Conservation (phyloP, 2,113 vertebrate genomes). For the Neolamprologus variostigma region DNA sequence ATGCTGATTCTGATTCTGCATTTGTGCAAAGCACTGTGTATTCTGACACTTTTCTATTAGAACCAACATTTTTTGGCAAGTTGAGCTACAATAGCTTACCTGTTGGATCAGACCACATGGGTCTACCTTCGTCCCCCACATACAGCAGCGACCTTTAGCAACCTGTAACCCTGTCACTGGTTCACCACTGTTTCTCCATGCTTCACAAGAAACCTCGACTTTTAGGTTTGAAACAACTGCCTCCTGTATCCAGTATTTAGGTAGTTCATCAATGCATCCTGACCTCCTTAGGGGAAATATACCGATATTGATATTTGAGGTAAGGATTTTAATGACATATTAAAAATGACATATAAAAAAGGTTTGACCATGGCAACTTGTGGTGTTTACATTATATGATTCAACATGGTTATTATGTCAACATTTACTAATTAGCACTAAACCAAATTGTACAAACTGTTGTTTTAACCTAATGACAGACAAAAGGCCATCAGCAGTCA, state of each 20-base stretch:
- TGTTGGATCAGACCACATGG: neutral
- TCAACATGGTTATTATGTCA: neutral
- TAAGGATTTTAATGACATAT: neutral
- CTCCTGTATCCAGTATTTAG: neutral
- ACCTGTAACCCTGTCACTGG: neutral
- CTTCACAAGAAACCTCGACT: neutral
- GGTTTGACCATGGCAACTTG: neutral
- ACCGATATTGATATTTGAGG: neutral
- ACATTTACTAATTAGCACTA: neutral
- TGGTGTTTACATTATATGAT: neutral
- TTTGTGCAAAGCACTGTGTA: neutral
- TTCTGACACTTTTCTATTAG: neutral
- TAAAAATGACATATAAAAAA: neutral
- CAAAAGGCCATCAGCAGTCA: neutral
- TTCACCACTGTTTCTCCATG: neutral
- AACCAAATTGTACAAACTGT: neutral
- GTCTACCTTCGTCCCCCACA: neutral
- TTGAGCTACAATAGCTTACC: neutral
- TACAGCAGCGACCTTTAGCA: neutral
- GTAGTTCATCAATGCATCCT: neutral
- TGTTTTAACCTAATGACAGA: neutral
- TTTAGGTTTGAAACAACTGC: neutral
- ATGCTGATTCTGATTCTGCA: neutral
- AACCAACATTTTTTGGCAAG: neutral
- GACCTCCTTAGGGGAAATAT: neutral